Conservation (phyloP, 2,113 vertebrate species). For the Corydoras sp. region DNA sequence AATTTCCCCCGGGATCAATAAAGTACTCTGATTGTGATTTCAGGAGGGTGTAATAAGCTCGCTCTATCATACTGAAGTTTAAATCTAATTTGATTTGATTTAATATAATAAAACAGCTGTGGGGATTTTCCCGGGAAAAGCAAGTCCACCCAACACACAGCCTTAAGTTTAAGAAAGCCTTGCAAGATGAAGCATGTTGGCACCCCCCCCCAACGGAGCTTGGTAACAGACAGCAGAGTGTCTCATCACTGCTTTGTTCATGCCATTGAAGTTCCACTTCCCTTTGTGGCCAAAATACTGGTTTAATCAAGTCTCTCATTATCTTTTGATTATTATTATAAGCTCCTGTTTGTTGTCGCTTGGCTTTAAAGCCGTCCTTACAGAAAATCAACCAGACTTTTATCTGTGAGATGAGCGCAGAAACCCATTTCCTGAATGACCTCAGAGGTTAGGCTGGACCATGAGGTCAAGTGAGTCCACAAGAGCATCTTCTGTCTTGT, state of each 20-base stretch:
- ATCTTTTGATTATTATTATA: conserved; percentile 14
- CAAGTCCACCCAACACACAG: not conserved
- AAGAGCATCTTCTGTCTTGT: conserved; percentile 45
- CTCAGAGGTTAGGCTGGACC: conserved; percentile 52
- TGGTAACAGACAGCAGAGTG: not conserved
- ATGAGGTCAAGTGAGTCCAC: conserved; percentile 55
- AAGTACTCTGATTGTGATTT: too few species aligned
- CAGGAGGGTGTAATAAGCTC: too few species aligned
- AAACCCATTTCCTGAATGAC: conserved; percentile 10
- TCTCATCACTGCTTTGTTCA: not conserved
- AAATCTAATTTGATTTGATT: too few species aligned
- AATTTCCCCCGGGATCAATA: too few species aligned
- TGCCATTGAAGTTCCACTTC: conserved; percentile 10
- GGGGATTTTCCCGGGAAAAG: not conserved
- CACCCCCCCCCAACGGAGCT: too few species aligned
- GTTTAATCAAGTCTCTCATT: conserved; percentile 28
- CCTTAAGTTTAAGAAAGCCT: not conserved
- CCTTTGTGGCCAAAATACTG: conserved; percentile 31
- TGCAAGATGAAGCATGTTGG: not conserved
- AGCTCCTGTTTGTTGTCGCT: not conserved
- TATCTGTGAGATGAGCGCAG: conserved; percentile 15
- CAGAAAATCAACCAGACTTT: not conserved
- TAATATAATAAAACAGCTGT: too few species aligned
- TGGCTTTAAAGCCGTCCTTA: not conserved
- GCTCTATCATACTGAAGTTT: too few species aligned